Evolutionary conservation across 2,113 vertebrate genomes (phyloP).

Genomic region (Prochilodus magdalenae): DNA sequence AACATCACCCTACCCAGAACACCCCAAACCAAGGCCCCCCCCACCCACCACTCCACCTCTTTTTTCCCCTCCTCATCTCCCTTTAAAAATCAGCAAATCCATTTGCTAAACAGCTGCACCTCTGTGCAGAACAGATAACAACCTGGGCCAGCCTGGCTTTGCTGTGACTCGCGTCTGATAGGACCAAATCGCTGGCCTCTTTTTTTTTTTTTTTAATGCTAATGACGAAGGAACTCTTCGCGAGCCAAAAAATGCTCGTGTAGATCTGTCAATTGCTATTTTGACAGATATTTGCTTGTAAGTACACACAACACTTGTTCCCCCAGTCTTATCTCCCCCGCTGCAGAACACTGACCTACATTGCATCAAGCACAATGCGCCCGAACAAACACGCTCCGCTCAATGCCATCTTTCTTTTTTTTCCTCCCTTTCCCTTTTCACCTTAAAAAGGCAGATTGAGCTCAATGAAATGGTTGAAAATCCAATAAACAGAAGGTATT

Average conservation of each 20-base stretch:
- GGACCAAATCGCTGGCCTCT: conserved; percentile 98
- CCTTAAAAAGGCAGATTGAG: conserved; percentile 98
- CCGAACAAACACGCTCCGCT: conserved; percentile 94
- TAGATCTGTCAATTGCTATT: conserved; percentile 99
- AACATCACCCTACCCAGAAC: no score
- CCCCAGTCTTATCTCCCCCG: conserved; percentile 95
- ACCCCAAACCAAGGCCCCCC: no score
- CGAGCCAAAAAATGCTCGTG: conserved; percentile 97
- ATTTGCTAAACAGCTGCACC: conserved; percentile 99
- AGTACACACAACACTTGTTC: conserved; percentile 99
- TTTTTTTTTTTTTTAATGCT: conserved; percentile 97
- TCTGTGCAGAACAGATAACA: conserved; percentile 99
- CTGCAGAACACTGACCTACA: conserved; percentile 99
- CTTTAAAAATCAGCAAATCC: conserved; percentile 99
- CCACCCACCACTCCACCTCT: conserved; percentile 50
- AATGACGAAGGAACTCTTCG: conserved; percentile 99
- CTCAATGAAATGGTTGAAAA: conserved; percentile 97
- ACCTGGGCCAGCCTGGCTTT: conserved; percentile 97
- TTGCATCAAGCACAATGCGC: conserved; percentile 99
- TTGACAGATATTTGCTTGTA: conserved; percentile 99
- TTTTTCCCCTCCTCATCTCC: conserved; percentile 90
- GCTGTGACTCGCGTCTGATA: conserved; percentile 98
- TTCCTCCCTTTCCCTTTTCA: conserved; percentile 80
- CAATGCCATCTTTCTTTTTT: conserved; percentile 87
- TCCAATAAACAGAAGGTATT: conserved; percentile 98